Evolutionary conservation across 2,797 vertebrate genomes (phyloP), one percentile per base, ranked within the genome.

Genomic region (Falco peregrinus): DNA sequence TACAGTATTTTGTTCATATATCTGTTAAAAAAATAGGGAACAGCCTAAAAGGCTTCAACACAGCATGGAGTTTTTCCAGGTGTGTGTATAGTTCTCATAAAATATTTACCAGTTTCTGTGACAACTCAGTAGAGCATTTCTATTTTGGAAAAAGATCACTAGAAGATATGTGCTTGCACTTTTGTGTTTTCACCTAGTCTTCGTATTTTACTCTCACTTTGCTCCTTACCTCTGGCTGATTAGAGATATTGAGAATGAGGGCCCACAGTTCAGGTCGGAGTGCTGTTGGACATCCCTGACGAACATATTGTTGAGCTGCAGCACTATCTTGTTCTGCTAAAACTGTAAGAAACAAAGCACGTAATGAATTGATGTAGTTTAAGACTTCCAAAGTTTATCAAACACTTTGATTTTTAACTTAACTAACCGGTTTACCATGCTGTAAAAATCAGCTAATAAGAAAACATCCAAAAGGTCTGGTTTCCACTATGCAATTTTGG

Each of bases 231-330:
- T 99, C 99, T 20, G 99, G 98, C 89, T 99, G 98, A 96, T 98
- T 99, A 45, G 98, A 99, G 91, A 99, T 98, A 96, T 99, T 99
- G 35, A 99, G 98, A 93, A 99, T 99, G 95, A 99, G 99, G 29
- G 98, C 98, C 99, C 99, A 99, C 67, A 99, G 96, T 67, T 99
- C 99, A 8, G 99, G 99, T 71, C 99, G 97, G 47, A 99, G 98
- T 10, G 98, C 99, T 1, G 98, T 99, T 80, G 99, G 99, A 70
- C 99, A 99, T 80, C 99, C 99, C 97, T 99, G 99, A 56, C 99
- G 98, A 97, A 99, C 98, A 93, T 99, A 99, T 87, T 99, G 99
- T 94, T 99, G 99, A 26, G 99, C 99, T 9, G 99, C 99, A 11
- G 99, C 99, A 68, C 99, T 99, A 96, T 99, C 99, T 96, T 99